Percentiles rank a stretch among this genome's conserved stretches.
Conservation (phyloP, 2,888 invertebrate genomes). For the Spodoptera littoralis region DNA sequence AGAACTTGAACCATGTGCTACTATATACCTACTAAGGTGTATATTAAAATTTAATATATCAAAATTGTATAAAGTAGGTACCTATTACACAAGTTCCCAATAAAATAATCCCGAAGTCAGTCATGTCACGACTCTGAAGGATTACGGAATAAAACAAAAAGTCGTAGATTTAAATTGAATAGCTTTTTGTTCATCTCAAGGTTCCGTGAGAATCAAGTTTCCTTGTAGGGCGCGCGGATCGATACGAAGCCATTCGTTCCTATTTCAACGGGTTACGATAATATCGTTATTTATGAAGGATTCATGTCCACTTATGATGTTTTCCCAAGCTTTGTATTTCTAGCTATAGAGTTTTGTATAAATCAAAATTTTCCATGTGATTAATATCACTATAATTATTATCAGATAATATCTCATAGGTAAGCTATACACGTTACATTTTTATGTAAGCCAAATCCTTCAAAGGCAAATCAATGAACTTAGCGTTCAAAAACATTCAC, state of each 20-base stretch:
- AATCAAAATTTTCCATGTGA: background rate
- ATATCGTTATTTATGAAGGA: slow-evolving; percentile 17
- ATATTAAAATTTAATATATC: no score
- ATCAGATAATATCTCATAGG: no score
- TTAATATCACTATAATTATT: background rate
- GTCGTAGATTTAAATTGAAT: slow-evolving; percentile 65
- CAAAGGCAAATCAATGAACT: no score
- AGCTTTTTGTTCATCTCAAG: slow-evolving; percentile 73
- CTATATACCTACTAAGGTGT: no score
- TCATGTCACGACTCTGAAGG: slow-evolving; percentile 64
- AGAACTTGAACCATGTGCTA: no score
- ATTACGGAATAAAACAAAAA: slow-evolving; percentile 64
- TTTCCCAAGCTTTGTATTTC: slow-evolving; percentile 8
- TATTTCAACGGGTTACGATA: slow-evolving; percentile 19
- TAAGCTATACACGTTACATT: no score
- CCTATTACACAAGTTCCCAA: no score
- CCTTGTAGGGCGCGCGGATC: slow-evolving; percentile 68
- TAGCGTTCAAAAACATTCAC: no score
- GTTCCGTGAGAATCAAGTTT: slow-evolving; percentile 71
- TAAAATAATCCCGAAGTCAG: slow-evolving; percentile 53
- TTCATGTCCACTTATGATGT: slow-evolving; percentile 6
- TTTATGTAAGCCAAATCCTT: no score
- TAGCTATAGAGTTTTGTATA: background rate
- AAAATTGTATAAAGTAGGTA: no score
- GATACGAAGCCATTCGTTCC: slow-evolving; percentile 54